Evolutionary conservation across 2,888 invertebrate genomes (phyloP).

Genomic region (Pardosa pseudoannulata): DNA sequence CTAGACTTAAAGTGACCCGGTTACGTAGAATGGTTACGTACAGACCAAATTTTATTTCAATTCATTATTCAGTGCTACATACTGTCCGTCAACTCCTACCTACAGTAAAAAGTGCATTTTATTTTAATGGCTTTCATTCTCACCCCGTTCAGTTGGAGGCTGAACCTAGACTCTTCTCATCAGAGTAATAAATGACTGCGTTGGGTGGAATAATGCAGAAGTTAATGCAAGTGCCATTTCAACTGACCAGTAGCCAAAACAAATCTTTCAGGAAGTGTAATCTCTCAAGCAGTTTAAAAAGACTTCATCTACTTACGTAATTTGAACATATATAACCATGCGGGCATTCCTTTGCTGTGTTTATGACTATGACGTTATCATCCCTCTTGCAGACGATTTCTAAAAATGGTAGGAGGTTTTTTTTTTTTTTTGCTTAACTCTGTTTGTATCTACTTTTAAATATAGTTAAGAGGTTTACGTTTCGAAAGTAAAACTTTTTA

Average conservation of each 20-base stretch:
- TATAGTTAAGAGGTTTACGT: no score
- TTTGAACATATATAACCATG: no score
- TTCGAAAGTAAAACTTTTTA: no score
- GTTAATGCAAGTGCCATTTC: background rate
- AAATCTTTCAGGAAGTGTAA: background rate
- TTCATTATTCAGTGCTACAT: background rate
- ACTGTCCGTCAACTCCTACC: background rate
- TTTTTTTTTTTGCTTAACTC: no score
- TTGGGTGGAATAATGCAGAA: background rate
- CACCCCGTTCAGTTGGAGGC: background rate
- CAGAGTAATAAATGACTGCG: background rate
- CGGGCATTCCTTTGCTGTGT: no score
- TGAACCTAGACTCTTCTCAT: background rate
- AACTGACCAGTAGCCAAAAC: background rate
- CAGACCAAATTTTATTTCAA: background rate
- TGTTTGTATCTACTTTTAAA: no score
- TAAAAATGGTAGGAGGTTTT: no score
- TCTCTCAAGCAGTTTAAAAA: no score
- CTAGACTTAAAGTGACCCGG: background rate
- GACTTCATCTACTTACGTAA: no score
- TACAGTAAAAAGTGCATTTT: no score
- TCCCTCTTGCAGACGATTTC: no score
- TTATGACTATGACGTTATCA: no score
- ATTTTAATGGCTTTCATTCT: background rate
- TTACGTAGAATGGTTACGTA: background rate